A percentile compares a stretch with the other conserved stretches of the same genome.
Evolutionary conservation across 2,888 invertebrate species (phyloP).

Genomic region (Copidosoma aretas): DNA sequence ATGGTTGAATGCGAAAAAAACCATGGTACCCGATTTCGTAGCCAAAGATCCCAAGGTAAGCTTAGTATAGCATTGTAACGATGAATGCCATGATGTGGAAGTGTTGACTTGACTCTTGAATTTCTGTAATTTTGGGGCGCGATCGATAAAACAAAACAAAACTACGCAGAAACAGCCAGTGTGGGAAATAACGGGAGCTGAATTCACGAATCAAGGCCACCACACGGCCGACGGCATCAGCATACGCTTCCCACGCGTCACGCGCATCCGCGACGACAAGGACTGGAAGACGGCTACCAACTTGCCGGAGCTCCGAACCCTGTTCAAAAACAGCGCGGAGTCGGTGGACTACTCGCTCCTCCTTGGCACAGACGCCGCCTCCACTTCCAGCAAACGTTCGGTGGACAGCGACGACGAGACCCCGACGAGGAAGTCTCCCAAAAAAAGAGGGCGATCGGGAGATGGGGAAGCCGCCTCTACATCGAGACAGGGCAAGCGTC

Average conservation of each 20-base stretch:
- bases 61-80: too few relatives aligned
- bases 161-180: slow-evolving; percentile 74
- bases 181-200: slow-evolving; percentile 93
- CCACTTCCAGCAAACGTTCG: not conserved
- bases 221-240: slow-evolving; percentile 95
- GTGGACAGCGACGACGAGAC: not conserved
- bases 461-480: slow-evolving; percentile 1
- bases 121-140: not conserved
- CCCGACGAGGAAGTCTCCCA: slow-evolving; percentile 5
- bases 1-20: slow-evolving; percentile 84
- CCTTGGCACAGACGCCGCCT: slow-evolving; percentile 29
- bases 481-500: too few relatives aligned
- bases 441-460: slow-evolving; percentile 1
- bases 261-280: slow-evolving; percentile 83
- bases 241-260: slow-evolving; percentile 90
- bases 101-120: too few relatives aligned
- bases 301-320: slow-evolving; percentile 73
- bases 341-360: slow-evolving; percentile 54
- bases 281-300: slow-evolving; percentile 83
- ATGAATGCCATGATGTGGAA: too few relatives aligned
- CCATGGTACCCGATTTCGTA: slow-evolving; percentile 89
- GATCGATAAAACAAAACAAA: not conserved
- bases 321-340: slow-evolving; percentile 67
- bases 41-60: slow-evolving; percentile 77
- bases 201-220: slow-evolving; percentile 78